Conservation (phyloP, 2,797 vertebrate species). For the Betta splendens region DNA sequence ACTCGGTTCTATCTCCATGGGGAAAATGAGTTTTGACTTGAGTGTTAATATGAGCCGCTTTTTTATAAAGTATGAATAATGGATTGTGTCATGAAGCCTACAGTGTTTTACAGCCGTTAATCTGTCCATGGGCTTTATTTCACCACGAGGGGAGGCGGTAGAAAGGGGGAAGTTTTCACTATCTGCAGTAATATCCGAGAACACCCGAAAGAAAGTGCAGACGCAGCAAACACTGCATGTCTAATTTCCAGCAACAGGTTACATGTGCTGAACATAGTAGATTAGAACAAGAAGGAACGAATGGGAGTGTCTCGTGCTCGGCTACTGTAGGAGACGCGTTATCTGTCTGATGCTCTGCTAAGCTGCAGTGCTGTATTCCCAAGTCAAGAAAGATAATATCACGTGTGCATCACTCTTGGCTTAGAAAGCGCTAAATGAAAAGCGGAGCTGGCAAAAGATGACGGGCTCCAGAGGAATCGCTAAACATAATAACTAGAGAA, state of each 20-base stretch:
- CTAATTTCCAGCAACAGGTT: constrained; percentile 66
- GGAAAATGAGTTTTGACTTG: constrained; percentile 35
- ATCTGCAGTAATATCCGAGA: constrained; percentile 44
- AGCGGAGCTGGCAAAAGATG: constrained; percentile 38
- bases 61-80: constrained; percentile 39
- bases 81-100: constrained; percentile 33
- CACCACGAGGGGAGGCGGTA: constrained; percentile 46
- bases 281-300: constrained; percentile 54
- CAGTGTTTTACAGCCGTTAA: constrained; percentile 49
- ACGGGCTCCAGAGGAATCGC: constrained; percentile 47
- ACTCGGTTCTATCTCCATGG: constrained; percentile 13
- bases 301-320: constrained; percentile 54
- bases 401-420: constrained; percentile 64
- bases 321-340: constrained; percentile 43
- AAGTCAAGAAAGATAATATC: constrained; percentile 69
- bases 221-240: constrained; percentile 50
- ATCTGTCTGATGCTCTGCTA: constrained; percentile 74
- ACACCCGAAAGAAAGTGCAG: constrained; percentile 47
- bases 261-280: constrained; percentile 49
- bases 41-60: constrained; percentile 48
- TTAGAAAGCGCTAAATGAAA: constrained; percentile 60
- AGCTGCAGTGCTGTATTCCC: constrained; percentile 63
- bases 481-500: constrained; percentile 57
- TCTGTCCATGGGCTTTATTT: constrained; percentile 49
- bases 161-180: constrained; percentile 38